Percentiles rank a stretch among this genome's conserved stretches.
Evolutionary conservation across 2,113 vertebrate species (phyloP).

Genomic region (Propithecus coquereli): DNA sequence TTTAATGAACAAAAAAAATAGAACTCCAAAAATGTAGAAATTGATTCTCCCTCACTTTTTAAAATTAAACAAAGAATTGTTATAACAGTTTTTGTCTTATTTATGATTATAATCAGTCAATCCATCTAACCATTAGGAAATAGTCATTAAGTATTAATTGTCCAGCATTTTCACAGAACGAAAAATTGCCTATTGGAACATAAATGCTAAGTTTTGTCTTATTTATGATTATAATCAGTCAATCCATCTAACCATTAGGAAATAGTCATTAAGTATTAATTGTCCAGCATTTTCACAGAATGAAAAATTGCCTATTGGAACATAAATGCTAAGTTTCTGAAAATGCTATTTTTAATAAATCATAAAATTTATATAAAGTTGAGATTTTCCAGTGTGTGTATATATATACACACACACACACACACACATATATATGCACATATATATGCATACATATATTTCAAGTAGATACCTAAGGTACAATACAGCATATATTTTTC

Average conservation of each 20-base stretch:
- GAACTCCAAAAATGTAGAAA: not conserved
- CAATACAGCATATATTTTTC: not conserved
- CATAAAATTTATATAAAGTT: not conserved
- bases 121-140: not conserved
- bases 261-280: not conserved
- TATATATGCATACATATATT: not conserved
- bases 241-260: not conserved
- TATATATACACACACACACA: no score
- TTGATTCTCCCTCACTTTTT: not conserved
- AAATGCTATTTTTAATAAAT: not conserved
- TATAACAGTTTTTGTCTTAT: not conserved
- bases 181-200: not conserved
- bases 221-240: not conserved
- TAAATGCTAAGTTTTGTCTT: no score
- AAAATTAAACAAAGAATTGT: not conserved
- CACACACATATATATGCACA: no score
- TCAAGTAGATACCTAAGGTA: not conserved
- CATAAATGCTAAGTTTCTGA: not conserved
- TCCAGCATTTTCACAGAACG: not conserved
- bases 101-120: not conserved
- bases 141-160: not conserved
- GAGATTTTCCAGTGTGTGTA: not conserved
- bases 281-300: not conserved
- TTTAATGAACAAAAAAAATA: not conserved
- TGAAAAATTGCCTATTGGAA: not conserved